Evolutionary conservation across 37 sponge, comb jelly and placozoan genomes (phyloP), one percentile per base, ranked within the genome.

Genomic region (Cliona cf. orientalis): DNA sequence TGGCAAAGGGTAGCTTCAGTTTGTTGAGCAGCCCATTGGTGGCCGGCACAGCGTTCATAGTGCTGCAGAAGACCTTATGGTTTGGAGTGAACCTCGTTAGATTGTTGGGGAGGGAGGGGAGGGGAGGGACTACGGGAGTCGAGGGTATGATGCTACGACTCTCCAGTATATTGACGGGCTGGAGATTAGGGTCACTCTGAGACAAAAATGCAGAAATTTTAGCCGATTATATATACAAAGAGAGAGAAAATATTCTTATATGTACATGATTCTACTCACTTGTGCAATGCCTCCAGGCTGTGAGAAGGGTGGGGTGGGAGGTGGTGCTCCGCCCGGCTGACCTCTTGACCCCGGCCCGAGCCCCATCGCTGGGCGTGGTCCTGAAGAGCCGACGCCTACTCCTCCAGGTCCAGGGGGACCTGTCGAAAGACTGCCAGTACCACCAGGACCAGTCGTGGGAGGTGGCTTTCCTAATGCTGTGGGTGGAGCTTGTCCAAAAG

Each of bases 1-100:
- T 72, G 26, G 95, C 99, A 17, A 98, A 73, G 1, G 99, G 99
- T 12, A 98, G 80, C 72, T 93, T 95, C 57, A 89, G 70, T 64
- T 96, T 96, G 71, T 57, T 75, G 58, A 98, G 91, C 19, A 98
- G 70, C 40, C 83, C 72, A 39, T 75, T 79, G 6, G 96, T 91
- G 26, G 81, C 82, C 0, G 99, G 99, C 1, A 98, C 75, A 36
- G 86, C 80, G 41, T 91, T 96, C 81, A 98, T 76, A 14, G 99
- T 91, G 58, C 79, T 89, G 60, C 92, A 91, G 74, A 97, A 85
- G 34, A 95, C 78, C 29, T 75, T 58, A n/a, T 92, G 93, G 61
- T 84, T 65, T n/a, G 93, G 87, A 29, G 37, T 69, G 41, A 42
- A 80, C 49, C 39, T 29, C 21, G 53, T 42, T 53, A 68, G 69